A percentile compares a stretch with the other conserved stretches of the same genome.
Evolutionary conservation across 2,113 vertebrate genomes (phyloP).

Genomic region (Gadus macrocephalus): DNA sequence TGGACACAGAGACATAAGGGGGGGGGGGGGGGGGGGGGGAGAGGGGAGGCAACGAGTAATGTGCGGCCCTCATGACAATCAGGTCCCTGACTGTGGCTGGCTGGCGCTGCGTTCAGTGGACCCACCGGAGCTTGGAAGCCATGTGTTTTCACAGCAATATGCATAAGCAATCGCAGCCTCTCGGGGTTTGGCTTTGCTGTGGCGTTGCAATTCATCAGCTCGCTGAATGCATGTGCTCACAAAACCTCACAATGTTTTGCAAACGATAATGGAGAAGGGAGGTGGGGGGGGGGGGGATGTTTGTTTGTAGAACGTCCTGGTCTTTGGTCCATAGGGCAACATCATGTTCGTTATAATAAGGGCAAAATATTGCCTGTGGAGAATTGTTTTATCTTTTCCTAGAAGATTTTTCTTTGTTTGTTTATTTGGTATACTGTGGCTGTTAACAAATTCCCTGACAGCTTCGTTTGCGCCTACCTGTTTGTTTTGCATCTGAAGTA

Average conservation of each 20-base stretch:
- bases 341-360: not conserved
- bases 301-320: no score
- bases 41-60: no score
- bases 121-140: constrained; percentile 32
- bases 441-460: not conserved
- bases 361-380: constrained; percentile 11
- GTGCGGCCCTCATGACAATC: constrained; percentile 36
- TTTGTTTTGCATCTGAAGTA: not conserved
- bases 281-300: not conserved
- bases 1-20: no score
- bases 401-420: not conserved
- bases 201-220: constrained; percentile 30
- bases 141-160: constrained; percentile 36
- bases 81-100: constrained; percentile 24
- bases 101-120: not conserved
- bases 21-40: no score
- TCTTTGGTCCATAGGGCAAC: no score
- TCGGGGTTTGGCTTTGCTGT: constrained; percentile 19
- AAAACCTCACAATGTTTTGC: constrained; percentile 5
- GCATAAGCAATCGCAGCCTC: constrained; percentile 48
- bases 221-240: not conserved
- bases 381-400: not conserved
- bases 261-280: not conserved
- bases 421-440: no score
- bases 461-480: not conserved